A percentile compares a stretch with the other conserved stretches of the same genome.
These are phyloP conservation scores for Varanus komodoensis DNA, from an alignment of 2,113 vertebrate species.

Conservation along the genomic window DNA sequence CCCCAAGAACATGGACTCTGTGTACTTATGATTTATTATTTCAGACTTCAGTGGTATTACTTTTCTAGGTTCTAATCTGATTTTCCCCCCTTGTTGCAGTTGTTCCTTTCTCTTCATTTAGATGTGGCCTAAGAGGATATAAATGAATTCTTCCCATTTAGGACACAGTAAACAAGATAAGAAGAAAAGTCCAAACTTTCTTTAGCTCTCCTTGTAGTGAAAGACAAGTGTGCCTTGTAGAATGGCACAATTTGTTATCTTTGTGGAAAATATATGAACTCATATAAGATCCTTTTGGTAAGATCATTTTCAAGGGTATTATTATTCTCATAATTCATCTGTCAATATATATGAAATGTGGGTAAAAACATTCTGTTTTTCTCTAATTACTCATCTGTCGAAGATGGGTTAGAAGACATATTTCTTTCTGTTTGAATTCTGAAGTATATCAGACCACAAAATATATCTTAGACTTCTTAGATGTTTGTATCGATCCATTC, in stretches of 20 bases:
- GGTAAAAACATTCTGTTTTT: not conserved
- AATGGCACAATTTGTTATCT: not conserved
- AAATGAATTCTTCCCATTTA: constrained; percentile 47
- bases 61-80: constrained; percentile 55
- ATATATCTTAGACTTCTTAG: not conserved
- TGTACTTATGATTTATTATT: constrained; percentile 39
- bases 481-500: constrained; percentile 3
- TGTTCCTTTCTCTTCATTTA: constrained; percentile 45
- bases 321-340: constrained; percentile 39
- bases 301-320: constrained; percentile 26
- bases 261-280: constrained; percentile 12
- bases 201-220: not conserved
- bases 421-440: not conserved
- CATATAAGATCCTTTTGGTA: constrained; percentile 4
- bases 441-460: not conserved
- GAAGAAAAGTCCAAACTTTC: constrained; percentile 26
- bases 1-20: constrained; percentile 3
- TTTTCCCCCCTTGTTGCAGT: not conserved
- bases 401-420: constrained; percentile 22
- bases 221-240: constrained; percentile 19
- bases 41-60: constrained; percentile 45
- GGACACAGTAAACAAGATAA: constrained; percentile 37
- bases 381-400: constrained; percentile 21
- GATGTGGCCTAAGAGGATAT: constrained; percentile 43
- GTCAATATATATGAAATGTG: not conserved